Evolutionary conservation across 2,797 vertebrate species (phyloP), one percentile per base, ranked within the genome.

Genomic region (Lacerta viridis): DNA sequence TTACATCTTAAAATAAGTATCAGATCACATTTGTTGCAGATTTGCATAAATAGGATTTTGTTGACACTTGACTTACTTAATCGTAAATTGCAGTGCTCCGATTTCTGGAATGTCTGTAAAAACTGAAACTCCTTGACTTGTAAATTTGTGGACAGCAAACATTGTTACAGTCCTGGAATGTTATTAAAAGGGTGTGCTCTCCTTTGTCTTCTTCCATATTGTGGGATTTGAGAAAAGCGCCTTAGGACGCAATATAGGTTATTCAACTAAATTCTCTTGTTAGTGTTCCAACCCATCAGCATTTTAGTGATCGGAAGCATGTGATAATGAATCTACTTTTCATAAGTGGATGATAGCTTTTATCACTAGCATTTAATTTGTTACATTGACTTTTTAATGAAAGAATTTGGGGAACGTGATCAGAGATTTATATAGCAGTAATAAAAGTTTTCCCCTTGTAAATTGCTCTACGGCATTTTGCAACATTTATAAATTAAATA

Each of bases 1-100:
- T 90, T 13, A 3, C 29, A 23, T 82, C 88, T 89, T 88, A 41
- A 85, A 85, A 72, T 74, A 87, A 90, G 85, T 80, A 75, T 84
- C 68, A 29, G 68, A 90, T 80, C 71, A 18, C 27, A 55, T 84
- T 90, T 80, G 81, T 80, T 66, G 41, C 33, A n/a, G 43, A 90
- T 84, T 90, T 87, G 46, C 89, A 90, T 84, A 87, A 90, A 90
- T 90, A 59, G 43, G 78, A 87, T 90, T 84, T 87, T 69, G 90
- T 74, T 89, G 87, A 17, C 76, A 68, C 86, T 89, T 87, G 75
- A 25, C 69, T 87, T 69, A 74, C 83, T 89, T 79, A 90, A 50
- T 87, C 0, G 0, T 27, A 13, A 71, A 4, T 43, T 79, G 39
- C 0, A 50, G 55, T 36, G 4, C 43, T 76, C 61, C 43, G 72